Evolutionary conservation across 2,113 vertebrate species (phyloP).

Genomic region (Rhodinocichla rosea): DNA sequence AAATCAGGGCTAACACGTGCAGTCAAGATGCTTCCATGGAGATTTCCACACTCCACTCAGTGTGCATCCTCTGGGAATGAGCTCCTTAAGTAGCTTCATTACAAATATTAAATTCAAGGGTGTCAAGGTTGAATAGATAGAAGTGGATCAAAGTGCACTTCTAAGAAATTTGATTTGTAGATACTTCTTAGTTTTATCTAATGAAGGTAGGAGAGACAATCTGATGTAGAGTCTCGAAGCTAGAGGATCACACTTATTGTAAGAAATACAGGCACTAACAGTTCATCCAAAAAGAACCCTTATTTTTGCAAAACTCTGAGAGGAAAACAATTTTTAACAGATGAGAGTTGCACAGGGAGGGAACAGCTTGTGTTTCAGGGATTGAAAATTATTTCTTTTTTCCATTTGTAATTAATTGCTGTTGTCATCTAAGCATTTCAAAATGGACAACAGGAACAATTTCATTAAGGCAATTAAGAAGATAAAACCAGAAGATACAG

Average conservation of each 20-base stretch:
- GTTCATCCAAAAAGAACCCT: not conserved
- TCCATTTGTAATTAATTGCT: not conserved
- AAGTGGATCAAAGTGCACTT: not conserved
- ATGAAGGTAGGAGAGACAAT: not conserved
- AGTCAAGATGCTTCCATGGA: not conserved
- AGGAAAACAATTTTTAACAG: not conserved
- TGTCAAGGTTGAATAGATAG: not conserved
- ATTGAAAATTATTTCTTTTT: not conserved
- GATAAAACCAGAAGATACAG: not conserved
- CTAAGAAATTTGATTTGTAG: not conserved
- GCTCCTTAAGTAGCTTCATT: not conserved
- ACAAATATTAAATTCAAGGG: not conserved
- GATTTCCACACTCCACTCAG: not conserved
- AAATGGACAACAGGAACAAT: not conserved
- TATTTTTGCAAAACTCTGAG: not conserved
- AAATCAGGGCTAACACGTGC: not conserved
- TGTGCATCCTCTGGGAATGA: not conserved
- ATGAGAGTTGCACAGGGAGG: not conserved
- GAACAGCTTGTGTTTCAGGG: not conserved
- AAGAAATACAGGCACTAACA: not conserved
- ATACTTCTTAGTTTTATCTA: not conserved
- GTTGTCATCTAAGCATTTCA: not conserved
- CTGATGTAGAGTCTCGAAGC: not conserved
- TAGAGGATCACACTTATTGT: not conserved
- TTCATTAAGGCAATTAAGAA: not conserved